Evolutionary conservation across 2,797 vertebrate species (phyloP), one percentile per base, ranked within the genome.

Genomic region (Lateolabrax maculatus): DNA sequence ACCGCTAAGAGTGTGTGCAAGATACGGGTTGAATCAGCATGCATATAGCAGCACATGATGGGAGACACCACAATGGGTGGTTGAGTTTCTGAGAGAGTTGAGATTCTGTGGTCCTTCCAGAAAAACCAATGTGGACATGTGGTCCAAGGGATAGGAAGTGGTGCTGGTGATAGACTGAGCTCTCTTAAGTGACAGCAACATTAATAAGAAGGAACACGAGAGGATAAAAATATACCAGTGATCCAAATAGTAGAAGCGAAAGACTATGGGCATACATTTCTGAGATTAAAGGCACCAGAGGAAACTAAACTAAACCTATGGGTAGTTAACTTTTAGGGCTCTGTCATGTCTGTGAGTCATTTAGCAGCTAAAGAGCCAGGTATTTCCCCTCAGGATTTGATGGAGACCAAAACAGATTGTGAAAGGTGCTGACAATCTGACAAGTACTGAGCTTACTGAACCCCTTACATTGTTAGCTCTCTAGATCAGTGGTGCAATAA

Each of bases 161-260:
- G 39, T 58, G 9, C 43, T 66, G 25, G 39, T 74, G 73, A 41
- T 58, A 39, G 48, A 43, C 6, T 29, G 21, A 44, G 25, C 15
- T 19, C 7, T 65, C n/a, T 52, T 18, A 61, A 46, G n/a, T 77
- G 64, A 73, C 31, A 41, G 41, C 12, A 58, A 61, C 46, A 78
- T 75, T 8, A 60, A 37, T 16, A 65, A 63, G 12, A 53, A 52
- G 51, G 4, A 77, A 75, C 41, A 46, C 61, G 46, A 79, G 53
- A 65, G 52, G 53, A 11, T 51, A 12, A 41, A 57, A 18, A 73
- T 65, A 66, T 71, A 46, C 5, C 23, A 31, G 21, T 36, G 18
- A 65, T 77, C 68, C 34, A 8, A 29, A 11, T 16, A 1, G 21
- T 41, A 62, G 31, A 73, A 21, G n/a, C n/a, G 2, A 25, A 52